phyloP scores from a whole-genome alignment of 2,888 invertebrate species.

The Seira musarum region DNA sequence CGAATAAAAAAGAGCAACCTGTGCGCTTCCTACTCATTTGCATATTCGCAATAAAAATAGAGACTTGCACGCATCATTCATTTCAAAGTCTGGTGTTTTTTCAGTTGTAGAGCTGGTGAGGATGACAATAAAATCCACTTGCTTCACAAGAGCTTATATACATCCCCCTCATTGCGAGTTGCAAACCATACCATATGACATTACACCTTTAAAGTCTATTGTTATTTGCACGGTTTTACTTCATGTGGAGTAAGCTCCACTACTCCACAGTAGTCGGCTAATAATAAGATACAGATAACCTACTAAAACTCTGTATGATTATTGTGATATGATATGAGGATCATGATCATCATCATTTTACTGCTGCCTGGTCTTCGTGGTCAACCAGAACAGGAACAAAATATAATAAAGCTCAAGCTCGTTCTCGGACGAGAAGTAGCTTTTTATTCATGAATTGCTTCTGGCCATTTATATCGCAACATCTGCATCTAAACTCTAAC shows the following conservation, averaged over 20 bases:
- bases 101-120: no score
- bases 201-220: neutral
- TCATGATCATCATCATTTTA: conserved; percentile 34
- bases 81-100: no score
- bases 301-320: conserved; percentile 5
- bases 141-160: conserved; percentile 11
- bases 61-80: conserved; percentile 36
- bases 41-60: conserved; percentile 47
- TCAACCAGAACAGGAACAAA: conserved; percentile 20
- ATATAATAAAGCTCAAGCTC: no score
- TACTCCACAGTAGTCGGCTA: no score
- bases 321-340: conserved; percentile 23
- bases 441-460: conserved; percentile 61
- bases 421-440: no score
- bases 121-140: conserved; percentile 48
- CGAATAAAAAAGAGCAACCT: neutral
- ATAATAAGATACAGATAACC: neutral
- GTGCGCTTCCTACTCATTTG: conserved; percentile 30
- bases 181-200: neutral
- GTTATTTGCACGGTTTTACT: conserved; percentile 14
- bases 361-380: no score
- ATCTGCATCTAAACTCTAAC: no score
- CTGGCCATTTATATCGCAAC: conserved; percentile 43
- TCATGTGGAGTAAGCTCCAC: no score
- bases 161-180: neutral